These are phyloP conservation scores for Protosalanx chinensis DNA, from an alignment of 2,797 vertebrate species.

Conservation along the genomic window DNA sequence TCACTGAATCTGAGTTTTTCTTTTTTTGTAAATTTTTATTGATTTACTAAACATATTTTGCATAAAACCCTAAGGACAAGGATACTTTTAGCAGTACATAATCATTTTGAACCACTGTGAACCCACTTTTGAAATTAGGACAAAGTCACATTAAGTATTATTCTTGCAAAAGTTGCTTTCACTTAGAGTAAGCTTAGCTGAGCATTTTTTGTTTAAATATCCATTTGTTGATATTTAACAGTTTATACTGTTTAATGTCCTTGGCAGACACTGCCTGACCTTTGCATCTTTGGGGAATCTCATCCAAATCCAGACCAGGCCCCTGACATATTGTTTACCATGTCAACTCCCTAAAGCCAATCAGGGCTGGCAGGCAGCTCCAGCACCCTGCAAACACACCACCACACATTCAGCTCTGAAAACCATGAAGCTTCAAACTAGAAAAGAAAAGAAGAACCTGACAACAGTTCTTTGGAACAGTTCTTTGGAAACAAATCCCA, in stretches of 20 bases:
- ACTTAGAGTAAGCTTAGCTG: conserved; percentile 4
- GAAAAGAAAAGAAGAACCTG: background rate
- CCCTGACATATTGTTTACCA: conserved; percentile 11
- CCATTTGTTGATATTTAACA: conserved; percentile 9
- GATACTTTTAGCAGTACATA: conserved; percentile 35
- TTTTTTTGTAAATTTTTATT: background rate
- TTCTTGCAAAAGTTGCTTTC: conserved; percentile 18
- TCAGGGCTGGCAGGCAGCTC: conserved; percentile 1
- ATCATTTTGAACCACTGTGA: conserved; percentile 30
- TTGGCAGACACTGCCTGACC: background rate
- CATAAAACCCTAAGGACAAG: conserved; percentile 19
- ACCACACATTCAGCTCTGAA: too few species aligned
- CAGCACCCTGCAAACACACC: background rate
- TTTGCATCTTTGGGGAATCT: background rate
- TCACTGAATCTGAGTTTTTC: conserved; percentile 18
- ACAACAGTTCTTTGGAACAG: background rate
- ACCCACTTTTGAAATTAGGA: conserved; percentile 24
- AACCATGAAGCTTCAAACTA: background rate
- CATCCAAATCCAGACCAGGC: conserved; percentile 1
- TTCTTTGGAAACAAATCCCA: too few species aligned
- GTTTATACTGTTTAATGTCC: background rate
- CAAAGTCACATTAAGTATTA: conserved; percentile 33
- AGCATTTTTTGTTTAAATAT: background rate
- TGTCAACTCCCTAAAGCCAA: conserved; percentile 3
- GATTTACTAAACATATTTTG: background rate